These are phyloP conservation scores for Drosophila insularis DNA, from an alignment of 1,140 invertebrate species.

Conservation along the genomic window DNA sequence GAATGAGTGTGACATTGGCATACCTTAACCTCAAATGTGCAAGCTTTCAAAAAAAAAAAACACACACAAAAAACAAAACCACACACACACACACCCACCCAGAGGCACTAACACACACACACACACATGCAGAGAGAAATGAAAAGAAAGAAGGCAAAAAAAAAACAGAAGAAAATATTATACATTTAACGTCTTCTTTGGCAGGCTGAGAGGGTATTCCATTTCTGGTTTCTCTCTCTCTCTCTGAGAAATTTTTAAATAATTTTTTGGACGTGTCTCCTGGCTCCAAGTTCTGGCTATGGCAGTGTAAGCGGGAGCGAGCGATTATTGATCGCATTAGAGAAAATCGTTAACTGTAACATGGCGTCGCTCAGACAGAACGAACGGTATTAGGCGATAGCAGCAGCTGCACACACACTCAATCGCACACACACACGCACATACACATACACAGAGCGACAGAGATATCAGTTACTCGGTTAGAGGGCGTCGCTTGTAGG, in stretches of 20 bases:
- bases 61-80: constrained; percentile 28
- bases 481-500: constrained; percentile 32
- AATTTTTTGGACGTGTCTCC: neutral
- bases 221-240: neutral
- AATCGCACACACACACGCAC: constrained; percentile 16
- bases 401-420: constrained; percentile 12
- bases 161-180: neutral
- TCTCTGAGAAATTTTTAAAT: neutral
- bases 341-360: constrained; percentile 80
- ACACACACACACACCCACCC: constrained; percentile 18
- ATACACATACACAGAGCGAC: neutral
- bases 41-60: constrained; percentile 61
- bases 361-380: constrained; percentile 71
- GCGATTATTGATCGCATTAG: constrained; percentile 79
- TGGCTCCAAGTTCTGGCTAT: neutral
- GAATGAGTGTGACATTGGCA: constrained; percentile 79
- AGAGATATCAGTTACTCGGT: neutral
- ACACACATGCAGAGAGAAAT: neutral
- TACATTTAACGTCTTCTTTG: constrained; percentile 49
- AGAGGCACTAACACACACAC: constrained; percentile 17
- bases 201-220: constrained; percentile 50
- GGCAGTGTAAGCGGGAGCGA: constrained; percentile 54
- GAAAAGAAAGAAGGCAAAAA: constrained; percentile 10
- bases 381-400: constrained; percentile 47
- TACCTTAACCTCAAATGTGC: constrained; percentile 81